phyloP scores from a whole-genome alignment of 2,888 invertebrate species.

The Conus canariensis region DNA sequence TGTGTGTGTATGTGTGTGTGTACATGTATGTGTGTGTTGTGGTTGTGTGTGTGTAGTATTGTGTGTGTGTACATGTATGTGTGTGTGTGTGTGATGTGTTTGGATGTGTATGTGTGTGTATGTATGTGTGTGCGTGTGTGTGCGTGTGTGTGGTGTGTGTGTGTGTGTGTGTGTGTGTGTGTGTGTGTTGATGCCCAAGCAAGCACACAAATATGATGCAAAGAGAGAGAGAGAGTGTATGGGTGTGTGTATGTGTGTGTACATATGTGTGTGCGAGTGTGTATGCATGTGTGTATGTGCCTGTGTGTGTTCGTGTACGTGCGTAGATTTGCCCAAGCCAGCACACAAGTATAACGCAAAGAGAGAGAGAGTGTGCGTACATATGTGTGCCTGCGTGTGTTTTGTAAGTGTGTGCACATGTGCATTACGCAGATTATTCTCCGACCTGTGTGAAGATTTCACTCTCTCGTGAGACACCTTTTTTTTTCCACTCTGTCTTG shows the following conservation, averaged over 20 bases:
- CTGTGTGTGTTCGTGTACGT: neutral
- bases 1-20: neutral
- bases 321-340: too few species aligned
- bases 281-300: neutral
- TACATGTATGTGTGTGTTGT: conserved; percentile 19
- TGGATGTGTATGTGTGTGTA: neutral
- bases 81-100: too few species aligned
- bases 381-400: too few species aligned
- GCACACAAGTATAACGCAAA: too few species aligned
- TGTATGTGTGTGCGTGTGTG: neutral
- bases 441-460: neutral
- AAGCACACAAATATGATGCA: too few species aligned
- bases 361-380: too few species aligned
- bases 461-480: neutral
- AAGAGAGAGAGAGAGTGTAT: neutral
- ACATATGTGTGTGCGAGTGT: too few species aligned
- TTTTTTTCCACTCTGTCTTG: neutral
- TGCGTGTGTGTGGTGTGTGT: neutral
- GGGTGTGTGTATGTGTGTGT: neutral
- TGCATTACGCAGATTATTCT: too few species aligned
- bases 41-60: neutral
- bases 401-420: too few species aligned
- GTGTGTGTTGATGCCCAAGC: neutral
- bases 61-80: too few species aligned
- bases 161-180: conserved; percentile 30